Evolutionary conservation across 2,797 vertebrate genomes (phyloP).

Genomic region (Xenops minutus): DNA sequence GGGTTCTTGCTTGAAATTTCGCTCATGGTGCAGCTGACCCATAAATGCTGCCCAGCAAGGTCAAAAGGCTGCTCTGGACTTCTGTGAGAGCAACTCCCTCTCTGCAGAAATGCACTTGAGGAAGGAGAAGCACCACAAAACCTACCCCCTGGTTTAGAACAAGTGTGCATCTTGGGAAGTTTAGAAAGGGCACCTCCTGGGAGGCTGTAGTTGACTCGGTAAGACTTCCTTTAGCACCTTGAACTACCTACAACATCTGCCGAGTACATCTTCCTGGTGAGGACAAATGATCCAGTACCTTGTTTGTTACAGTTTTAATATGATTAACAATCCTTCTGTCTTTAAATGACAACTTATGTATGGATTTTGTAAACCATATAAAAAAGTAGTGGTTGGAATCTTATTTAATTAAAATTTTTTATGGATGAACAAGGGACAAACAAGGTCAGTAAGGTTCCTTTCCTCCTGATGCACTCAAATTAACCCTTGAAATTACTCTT

Average conservation of each 20-base stretch:
- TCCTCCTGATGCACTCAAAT: not conserved
- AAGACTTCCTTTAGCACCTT: not conserved
- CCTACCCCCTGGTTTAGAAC: not conserved
- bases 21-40: not conserved
- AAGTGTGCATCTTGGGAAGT: not conserved
- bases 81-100: not conserved
- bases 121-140: not conserved
- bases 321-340: not conserved
- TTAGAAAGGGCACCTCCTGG: not conserved
- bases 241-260: not conserved
- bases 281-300: not conserved
- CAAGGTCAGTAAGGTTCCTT: not conserved
- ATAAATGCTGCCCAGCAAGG: not conserved
- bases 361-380: not conserved
- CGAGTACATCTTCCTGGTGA: fast-evolving
- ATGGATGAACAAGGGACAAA: not conserved
- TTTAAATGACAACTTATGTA: not conserved
- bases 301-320: not conserved
- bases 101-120: not conserved
- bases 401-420: not conserved
- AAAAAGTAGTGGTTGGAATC: not conserved
- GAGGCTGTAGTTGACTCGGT: not conserved
- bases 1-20: not conserved
- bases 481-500: not conserved
- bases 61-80: not conserved